Conservation (phyloP, 1,140 invertebrate genomes). For the Drosophila sp. region DNA sequence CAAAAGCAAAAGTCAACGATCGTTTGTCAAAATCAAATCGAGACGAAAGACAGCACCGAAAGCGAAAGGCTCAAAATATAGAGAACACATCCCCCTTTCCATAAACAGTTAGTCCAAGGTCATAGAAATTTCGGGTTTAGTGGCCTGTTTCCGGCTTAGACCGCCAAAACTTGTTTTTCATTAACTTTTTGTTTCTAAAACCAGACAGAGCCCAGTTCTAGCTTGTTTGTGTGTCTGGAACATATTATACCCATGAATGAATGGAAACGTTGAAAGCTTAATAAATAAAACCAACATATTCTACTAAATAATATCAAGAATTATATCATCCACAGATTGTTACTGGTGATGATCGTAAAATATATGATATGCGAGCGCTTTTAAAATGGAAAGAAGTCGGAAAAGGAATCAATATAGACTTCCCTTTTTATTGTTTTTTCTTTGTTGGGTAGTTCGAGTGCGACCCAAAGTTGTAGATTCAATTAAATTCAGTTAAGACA, state of each 20-base stretch:
- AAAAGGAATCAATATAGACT: no score
- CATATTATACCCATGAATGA: neutral
- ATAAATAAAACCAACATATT: no score
- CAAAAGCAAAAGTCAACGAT: conserved; percentile 30
- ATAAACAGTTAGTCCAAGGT: conserved; percentile 66
- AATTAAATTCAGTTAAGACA: conserved; percentile 31
- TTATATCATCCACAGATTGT: no score
- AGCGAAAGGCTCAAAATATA: conserved; percentile 24
- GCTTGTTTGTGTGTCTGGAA: neutral
- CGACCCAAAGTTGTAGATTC: neutral
- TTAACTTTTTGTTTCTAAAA: conserved; percentile 42
- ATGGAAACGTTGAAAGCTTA: no score
- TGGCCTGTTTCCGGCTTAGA: conserved; percentile 63
- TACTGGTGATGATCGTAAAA: no score
- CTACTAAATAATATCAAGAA: no score
- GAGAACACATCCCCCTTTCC: conserved; percentile 8
- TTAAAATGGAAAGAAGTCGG: no score
- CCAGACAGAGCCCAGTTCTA: neutral
- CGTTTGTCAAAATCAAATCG: conserved; percentile 27
- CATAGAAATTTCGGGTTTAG: conserved; percentile 55
- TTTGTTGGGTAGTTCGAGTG: conserved; percentile 22
- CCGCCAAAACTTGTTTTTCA: conserved; percentile 58
- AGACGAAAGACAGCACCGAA: neutral
- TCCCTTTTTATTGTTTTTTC: no score
- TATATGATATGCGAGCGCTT: no score